Conservation (phyloP, 2,888 invertebrate species). For the Eupeodes latifasciatus region DNA sequence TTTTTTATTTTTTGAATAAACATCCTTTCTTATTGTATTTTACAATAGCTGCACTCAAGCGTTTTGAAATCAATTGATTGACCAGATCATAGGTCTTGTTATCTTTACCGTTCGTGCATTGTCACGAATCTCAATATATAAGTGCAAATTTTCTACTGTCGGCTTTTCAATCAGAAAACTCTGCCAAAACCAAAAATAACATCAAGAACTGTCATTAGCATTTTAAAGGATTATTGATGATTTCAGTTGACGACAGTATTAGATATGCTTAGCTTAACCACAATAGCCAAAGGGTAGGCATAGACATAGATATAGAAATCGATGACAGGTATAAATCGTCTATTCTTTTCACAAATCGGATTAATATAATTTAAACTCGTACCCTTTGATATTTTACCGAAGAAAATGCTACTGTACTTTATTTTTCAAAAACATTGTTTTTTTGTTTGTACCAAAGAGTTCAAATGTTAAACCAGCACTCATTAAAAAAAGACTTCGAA, state of each 20-base stretch:
- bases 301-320: neutral
- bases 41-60: neutral
- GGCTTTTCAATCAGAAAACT: slow-evolving; percentile 30
- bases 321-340: slow-evolving; percentile 39
- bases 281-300: slow-evolving; percentile 41
- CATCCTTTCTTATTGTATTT: slow-evolving; percentile 13
- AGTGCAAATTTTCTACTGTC: neutral
- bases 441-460: neutral
- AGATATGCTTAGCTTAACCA: slow-evolving; percentile 23
- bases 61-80: neutral
- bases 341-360: slow-evolving; percentile 51
- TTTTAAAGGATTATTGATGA: slow-evolving; percentile 69
- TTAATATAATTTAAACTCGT: slow-evolving; percentile 23
- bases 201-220: slow-evolving; percentile 42
- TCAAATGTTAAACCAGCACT: neutral
- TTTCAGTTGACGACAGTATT: slow-evolving; percentile 32
- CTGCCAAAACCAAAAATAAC: slow-evolving; percentile 18
- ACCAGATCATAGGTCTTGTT: neutral
- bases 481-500: neutral
- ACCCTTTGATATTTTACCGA: slow-evolving; percentile 56
- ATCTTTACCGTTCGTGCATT: slow-evolving; percentile 38
- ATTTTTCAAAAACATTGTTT: neutral
- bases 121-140: slow-evolving; percentile 30
- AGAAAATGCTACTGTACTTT: slow-evolving; percentile 32
- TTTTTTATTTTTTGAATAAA: neutral